Evolutionary conservation across 64 coral and sea anemone genomes (phyloP).

Genomic region (Porites lutea): DNA sequence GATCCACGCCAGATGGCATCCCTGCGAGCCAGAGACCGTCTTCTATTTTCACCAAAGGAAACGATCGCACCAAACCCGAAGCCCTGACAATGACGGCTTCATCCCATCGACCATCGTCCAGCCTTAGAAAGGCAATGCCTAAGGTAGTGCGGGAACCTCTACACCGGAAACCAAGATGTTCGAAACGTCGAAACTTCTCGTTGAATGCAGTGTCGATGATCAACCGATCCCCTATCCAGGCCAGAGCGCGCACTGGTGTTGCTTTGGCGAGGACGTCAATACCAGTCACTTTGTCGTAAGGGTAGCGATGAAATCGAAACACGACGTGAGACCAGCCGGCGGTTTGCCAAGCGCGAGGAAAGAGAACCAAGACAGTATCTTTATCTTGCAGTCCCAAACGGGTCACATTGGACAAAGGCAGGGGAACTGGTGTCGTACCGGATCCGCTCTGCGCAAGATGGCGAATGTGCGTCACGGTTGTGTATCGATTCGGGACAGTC

Average conservation of each 20-base stretch:
- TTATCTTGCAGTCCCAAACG: neutral
- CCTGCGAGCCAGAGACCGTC: constrained; percentile 2
- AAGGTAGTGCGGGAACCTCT: neutral
- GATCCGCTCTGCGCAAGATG: neutral
- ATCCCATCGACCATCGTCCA: neutral
- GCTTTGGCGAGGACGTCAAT: neutral
- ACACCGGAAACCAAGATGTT: neutral
- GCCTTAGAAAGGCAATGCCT: neutral
- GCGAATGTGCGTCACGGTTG: neutral
- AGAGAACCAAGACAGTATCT: neutral
- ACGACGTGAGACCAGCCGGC: neutral
- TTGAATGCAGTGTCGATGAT: neutral
- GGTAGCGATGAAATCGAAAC: neutral
- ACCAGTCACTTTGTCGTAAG: neutral
- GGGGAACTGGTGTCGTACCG: neutral
- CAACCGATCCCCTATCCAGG: neutral
- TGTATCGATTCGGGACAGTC: neutral
- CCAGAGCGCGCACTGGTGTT: neutral
- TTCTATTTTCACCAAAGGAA: neutral
- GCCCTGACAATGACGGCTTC: neutral
- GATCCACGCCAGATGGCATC: neutral
- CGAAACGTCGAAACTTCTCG: neutral
- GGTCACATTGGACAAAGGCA: neutral
- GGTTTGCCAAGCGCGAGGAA: neutral
- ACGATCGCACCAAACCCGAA: neutral